Evolutionary conservation across 1,140 invertebrate species (phyloP), one percentile per base, ranked within the genome.

Genomic region (Drosophila ambigua): DNA sequence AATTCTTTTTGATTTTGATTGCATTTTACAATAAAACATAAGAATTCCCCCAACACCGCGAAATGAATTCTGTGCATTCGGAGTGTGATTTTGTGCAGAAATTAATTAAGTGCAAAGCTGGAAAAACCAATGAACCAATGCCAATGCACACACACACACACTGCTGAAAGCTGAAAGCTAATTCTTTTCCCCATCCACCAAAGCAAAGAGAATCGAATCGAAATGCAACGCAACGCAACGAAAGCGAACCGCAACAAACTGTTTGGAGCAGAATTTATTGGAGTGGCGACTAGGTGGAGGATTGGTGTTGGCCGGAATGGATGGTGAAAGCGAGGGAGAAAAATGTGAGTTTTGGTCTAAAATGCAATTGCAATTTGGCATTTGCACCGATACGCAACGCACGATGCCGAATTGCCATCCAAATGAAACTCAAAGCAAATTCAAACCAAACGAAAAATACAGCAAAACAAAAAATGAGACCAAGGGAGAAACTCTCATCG

Each of bases 221-320:
- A 81, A 75, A 79, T 53, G 62, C 67, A 80, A 60, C 63, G 71
- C 62, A 77, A 58, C 52, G 69, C 77, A 20, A 20, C 20, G 50
- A 76, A 61, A 39, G 20, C 53, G 63, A 84, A 85, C 80, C 80
- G 53, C 80, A 84, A 60, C 78, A 83, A 87, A 85, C 87, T 85
- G 82, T 87, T 87, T 87, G 81, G 78, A 78, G 65, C 82, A 80
- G 87, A 31, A 31, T 31, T 85, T 87, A 75, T 28, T 13, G 63
- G 35, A 53, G 59, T 9, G 15, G 9, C 2, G 24, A n/a, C 24
- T 64, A 4, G 31, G 3, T 9, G 43, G 3, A 0, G 43, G 31
- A 2, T 28, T 2, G 31, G 31, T 35, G 31, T 9, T 35, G 8
- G 31, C 4, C 9, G 31, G 31, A 3, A 11, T 35, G 31, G 1